Base-by-base conservation (phyloP, 2,797 vertebrate genomes). In the Podarcis lilfordi region DNA sequence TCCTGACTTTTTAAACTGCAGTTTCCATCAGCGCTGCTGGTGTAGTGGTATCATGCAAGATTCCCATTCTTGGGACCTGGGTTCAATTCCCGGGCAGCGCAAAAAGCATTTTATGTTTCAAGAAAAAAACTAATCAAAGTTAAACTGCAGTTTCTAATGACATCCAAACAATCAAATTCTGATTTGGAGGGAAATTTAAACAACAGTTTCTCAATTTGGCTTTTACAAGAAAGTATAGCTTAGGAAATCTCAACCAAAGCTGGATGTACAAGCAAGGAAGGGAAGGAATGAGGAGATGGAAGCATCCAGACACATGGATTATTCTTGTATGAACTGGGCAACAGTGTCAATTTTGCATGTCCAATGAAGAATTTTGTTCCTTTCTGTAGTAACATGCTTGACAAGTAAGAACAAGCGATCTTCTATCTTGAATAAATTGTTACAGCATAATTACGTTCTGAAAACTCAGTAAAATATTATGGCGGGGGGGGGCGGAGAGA, bases 11-110 rank as follows among this genome's bases (percentile, higher is more conserved):
- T 80, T 80, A 61, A 80, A 35, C 29, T 61, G 59, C n/a, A 21
- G 19, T 23, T 5, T 32, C 29, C 29, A 69, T 0, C 0, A 0
- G 98, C 98, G 98, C 98, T 97, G 98, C 98, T 98, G 97, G 98
- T 98, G 98, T 98, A 98, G 98, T 98, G 98, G 98, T 98, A 99
- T 99, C 98, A 99, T 98, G 98, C 98, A 99, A 99, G 98, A 99
- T 99, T 99, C 98, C 98, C 98, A 99, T 99, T 99, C 98, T 99
- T 99, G 98, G 96, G 98, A 99, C 98, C 98, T 97, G 98, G 98
- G 98, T 99, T 93, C 92, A 88, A 92, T 91, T 93, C 92, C 93
- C 89, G 90, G 93, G 93, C 94, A 90, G 94, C 93, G 92, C 92
- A 94, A 0, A 0, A 0, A 69, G 10, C 25, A 69, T 69, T 55